These are phyloP conservation scores for Archocentrus centrarchus DNA, from an alignment of 2,113 vertebrate species.

Conservation along the genomic window DNA sequence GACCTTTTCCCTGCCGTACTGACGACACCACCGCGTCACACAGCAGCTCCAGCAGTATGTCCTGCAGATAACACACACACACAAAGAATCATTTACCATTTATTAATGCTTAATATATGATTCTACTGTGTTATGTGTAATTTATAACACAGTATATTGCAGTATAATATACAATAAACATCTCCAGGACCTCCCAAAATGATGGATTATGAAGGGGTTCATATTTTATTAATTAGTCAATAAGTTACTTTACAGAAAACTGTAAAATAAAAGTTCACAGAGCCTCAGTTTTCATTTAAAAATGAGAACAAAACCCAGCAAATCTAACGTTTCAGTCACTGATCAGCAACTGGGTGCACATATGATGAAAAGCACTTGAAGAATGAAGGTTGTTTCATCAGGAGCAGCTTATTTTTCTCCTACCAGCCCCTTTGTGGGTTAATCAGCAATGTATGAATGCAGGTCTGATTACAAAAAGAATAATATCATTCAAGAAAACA, in stretches of 20 bases:
- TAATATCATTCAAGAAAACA: neutral
- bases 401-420: neutral
- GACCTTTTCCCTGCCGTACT: conserved; percentile 80
- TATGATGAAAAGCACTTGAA: neutral
- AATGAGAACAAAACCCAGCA: too few relatives aligned
- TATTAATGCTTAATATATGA: neutral
- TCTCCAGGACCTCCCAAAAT: neutral
- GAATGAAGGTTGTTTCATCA: neutral
- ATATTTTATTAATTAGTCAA: neutral
- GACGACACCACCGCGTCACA: conserved; percentile 84
- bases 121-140: neutral
- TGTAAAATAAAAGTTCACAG: rapidly evolving
- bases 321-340: neutral
- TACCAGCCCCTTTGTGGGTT: neutral
- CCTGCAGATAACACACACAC: conserved; percentile 72
- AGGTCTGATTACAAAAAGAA: neutral
- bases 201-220: neutral
- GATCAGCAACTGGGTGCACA: neutral
- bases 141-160: neutral
- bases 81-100: neutral
- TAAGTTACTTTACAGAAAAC: neutral
- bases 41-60: conserved; percentile 85
- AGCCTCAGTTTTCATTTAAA: neutral
- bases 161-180: neutral
- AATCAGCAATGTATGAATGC: neutral